Evolutionary conservation across 2,888 invertebrate genomes (phyloP), one percentile per base, ranked within the genome.

Genomic region (Conistra vaccinii): DNA sequence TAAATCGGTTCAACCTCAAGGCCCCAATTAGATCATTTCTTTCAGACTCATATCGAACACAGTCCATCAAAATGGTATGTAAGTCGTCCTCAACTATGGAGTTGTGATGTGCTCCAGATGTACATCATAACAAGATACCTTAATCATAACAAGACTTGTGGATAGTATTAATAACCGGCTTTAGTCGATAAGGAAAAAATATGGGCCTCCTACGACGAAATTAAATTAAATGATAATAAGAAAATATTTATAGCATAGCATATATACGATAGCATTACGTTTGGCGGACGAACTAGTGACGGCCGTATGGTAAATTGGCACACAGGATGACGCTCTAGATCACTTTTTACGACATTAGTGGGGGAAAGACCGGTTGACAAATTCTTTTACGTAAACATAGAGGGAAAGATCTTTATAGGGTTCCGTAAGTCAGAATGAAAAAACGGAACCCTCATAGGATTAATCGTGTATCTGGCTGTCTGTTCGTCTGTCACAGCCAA

Each of bases 171-270:
- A n/a, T 45, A 48, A 58, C 39, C 14, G 32, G 29, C 48, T 68
- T 48, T 77, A n/a, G 23, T 48, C 23, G 23, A 51, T 72, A 39
- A 51, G 35, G 42, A 63, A 63, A 79, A 77, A 51, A 57, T 42
- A 80, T 53, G 32, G 42, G 35, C 26, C 51, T 26, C 55, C 12
- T 62, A n/a, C 9, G 35, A 10, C 5, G 2, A 57, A 70, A 70
- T 61, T 3, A 57, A 70, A 61, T 61, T 23, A 55, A 55, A 62
- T 23, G 39, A 51, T n/a, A 35, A 32, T 14, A n/a, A n/a, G n/a
- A 42, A 53, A 60, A 80, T 74, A 53, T 63, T 76, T 17, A n/a
- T n/a, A n/a, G n/a, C n/a, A n/a, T n/a, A n/a, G n/a, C n/a, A n/a
- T n/a, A n/a, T n/a, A n/a, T n/a, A 29, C 29, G 63, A 60, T 35